Percentiles rank a stretch among this genome's conserved stretches.
phyloP scores from a whole-genome alignment of 2,888 invertebrate genomes.

The Chouioia cunea region DNA sequence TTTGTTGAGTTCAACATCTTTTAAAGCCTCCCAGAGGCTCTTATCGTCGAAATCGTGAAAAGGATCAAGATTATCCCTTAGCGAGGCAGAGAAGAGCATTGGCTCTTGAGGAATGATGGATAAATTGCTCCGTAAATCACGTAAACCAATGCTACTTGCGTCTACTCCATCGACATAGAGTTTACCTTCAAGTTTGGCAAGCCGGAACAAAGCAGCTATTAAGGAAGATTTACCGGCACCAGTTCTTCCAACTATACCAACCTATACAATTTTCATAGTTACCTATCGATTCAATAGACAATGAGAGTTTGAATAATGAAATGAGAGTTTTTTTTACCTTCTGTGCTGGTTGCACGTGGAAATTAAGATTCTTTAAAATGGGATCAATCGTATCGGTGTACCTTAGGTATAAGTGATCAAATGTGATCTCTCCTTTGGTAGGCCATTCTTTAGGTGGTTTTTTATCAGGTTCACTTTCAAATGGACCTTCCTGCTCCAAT shows the following conservation, averaged over 20 bases:
- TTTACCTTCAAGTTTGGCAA: slow-evolving; percentile 29
- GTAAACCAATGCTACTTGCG: slow-evolving; percentile 25
- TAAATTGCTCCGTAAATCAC: slow-evolving; percentile 33
- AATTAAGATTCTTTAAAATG: slow-evolving; percentile 80
- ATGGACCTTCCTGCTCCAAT: slow-evolving; percentile 79
- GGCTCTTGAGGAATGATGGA: slow-evolving; percentile 95
- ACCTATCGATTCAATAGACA: not conserved
- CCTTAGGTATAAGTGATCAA: slow-evolving; percentile 75
- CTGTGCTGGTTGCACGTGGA: slow-evolving; percentile 77
- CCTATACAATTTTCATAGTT: slow-evolving; percentile 66
- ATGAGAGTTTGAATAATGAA: not conserved
- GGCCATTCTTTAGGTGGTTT: slow-evolving; percentile 79
- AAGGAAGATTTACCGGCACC: slow-evolving; percentile 89
- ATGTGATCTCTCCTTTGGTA: slow-evolving; percentile 74
- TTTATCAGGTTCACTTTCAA: slow-evolving; percentile 72
- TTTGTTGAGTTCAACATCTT: slow-evolving; percentile 82
- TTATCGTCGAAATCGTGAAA: slow-evolving; percentile 80
- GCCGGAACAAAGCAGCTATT: slow-evolving; percentile 81
- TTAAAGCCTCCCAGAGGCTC: slow-evolving; percentile 82
- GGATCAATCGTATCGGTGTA: slow-evolving; percentile 74
- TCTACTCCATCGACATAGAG: slow-evolving; percentile 43
- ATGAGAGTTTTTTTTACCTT: slow-evolving; percentile 70
- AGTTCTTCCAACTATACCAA: slow-evolving; percentile 88
- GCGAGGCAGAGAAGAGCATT: slow-evolving; percentile 84
- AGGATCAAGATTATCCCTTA: slow-evolving; percentile 89